Percentiles rank a stretch among this genome's conserved stretches.
Conservation (phyloP, 2,113 vertebrate genomes). For the Barnardius zonarius region DNA sequence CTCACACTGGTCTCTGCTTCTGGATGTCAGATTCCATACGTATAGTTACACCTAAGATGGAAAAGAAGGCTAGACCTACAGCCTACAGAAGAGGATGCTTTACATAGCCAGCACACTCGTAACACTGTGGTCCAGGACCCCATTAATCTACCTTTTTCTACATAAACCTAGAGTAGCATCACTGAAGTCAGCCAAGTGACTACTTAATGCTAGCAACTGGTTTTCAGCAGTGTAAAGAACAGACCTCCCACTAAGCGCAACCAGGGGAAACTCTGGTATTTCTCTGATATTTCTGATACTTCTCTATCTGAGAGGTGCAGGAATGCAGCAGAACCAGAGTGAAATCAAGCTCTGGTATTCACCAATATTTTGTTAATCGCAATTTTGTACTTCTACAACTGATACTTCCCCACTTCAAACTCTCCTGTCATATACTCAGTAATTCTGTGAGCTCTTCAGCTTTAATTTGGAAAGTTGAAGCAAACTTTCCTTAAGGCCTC, state of each 20-base stretch:
- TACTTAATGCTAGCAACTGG: background rate
- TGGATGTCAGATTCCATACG: rapidly evolving
- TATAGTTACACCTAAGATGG: background rate
- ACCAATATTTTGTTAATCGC: background rate
- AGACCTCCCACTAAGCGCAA: background rate
- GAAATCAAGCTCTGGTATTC: background rate
- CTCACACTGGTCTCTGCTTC: background rate
- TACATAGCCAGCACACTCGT: background rate
- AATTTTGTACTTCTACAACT: background rate
- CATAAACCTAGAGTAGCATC: background rate
- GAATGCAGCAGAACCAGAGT: background rate
- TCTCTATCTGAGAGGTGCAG: background rate
- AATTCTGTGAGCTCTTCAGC: background rate
- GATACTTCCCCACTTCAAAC: background rate
- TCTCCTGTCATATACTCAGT: background rate
- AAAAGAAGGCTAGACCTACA: background rate
- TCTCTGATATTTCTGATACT: background rate
- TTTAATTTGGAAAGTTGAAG: background rate
- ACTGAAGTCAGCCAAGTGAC: background rate
- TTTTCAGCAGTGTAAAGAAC: background rate
- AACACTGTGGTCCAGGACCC: background rate
- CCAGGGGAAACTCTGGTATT: background rate
- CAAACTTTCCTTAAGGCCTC: background rate
- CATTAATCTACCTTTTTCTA: background rate
- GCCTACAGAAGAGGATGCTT: background rate